Percentiles rank a stretch among this genome's conserved stretches.
These are phyloP conservation scores for Rhopalosiphum padi DNA, from an alignment of 1,140 invertebrate species.

Conservation along the genomic window DNA sequence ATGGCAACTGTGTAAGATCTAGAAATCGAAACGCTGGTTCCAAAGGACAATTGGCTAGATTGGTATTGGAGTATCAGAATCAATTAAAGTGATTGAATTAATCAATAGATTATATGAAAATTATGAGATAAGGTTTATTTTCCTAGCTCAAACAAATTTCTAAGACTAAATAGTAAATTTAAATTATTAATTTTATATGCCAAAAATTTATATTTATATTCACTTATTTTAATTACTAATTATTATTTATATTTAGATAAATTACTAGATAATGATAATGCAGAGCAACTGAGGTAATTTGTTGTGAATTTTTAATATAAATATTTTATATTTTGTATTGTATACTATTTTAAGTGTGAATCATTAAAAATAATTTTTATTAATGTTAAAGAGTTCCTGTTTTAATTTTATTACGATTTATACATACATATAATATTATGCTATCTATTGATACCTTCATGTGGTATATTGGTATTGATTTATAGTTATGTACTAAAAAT, in stretches of 20 bases:
- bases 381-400: neutral
- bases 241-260: neutral
- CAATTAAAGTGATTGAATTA: neutral
- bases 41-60: constrained; percentile 60
- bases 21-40: constrained; percentile 60
- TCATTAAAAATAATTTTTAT: constrained; percentile 4
- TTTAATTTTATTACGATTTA: neutral
- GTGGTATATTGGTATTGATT: too few relatives aligned
- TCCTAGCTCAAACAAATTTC: neutral
- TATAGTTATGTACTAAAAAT: too few relatives aligned
- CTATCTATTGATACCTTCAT: too few relatives aligned
- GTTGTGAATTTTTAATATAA: neutral
- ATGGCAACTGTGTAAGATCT: constrained; percentile 57
- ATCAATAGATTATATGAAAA: neutral
- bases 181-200: constrained; percentile 11
- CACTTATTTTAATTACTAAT: too few relatives aligned
- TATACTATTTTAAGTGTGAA: neutral
- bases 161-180: constrained; percentile 39
- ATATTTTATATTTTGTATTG: neutral
- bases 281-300: neutral
- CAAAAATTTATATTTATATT: constrained; percentile 2
- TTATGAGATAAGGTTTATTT: neutral
- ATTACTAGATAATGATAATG: neutral
- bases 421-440: too few relatives aligned
- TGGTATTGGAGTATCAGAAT: constrained; percentile 60